Percentiles rank a stretch among this genome's conserved stretches.
These are phyloP conservation scores for Poeciliopsis gracilis DNA, from an alignment of 2,797 vertebrate genomes.

Conservation along the genomic window DNA sequence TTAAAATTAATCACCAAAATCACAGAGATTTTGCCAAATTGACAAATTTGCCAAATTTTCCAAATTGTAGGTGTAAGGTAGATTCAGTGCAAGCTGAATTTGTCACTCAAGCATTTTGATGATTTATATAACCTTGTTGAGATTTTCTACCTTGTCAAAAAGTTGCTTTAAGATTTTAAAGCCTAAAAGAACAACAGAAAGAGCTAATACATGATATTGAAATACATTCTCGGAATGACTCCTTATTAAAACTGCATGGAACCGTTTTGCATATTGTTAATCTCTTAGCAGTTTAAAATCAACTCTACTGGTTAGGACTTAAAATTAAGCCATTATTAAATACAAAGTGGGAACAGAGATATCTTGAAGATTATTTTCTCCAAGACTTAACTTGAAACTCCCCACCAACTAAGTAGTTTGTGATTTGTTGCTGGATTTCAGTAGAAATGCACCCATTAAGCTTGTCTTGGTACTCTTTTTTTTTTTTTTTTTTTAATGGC, in stretches of 20 bases:
- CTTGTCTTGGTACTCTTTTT: not conserved
- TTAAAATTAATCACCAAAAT: not conserved
- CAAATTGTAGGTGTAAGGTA: not conserved
- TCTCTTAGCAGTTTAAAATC: not conserved
- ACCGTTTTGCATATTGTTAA: not conserved
- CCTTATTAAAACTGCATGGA: not conserved
- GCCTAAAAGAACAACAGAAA: not conserved
- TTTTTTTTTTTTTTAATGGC: not conserved
- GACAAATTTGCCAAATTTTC: no score
- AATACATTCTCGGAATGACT: not conserved
- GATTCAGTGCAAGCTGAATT: not conserved
- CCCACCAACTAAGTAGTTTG: not conserved
- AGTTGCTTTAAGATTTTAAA: not conserved
- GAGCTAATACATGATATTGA: not conserved
- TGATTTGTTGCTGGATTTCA: not conserved
- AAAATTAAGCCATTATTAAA: not conserved
- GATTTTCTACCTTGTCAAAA: not conserved
- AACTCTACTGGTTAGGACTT: not conserved
- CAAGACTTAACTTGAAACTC: not conserved
- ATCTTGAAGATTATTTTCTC: not conserved
- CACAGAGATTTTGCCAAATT: not conserved
- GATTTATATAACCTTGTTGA: not conserved
- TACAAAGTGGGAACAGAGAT: not conserved
- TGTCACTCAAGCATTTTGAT: not conserved
- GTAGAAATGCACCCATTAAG: not conserved